Evolutionary conservation across 2,113 vertebrate genomes (phyloP).

Genomic region (Atrichornis clamosus): DNA sequence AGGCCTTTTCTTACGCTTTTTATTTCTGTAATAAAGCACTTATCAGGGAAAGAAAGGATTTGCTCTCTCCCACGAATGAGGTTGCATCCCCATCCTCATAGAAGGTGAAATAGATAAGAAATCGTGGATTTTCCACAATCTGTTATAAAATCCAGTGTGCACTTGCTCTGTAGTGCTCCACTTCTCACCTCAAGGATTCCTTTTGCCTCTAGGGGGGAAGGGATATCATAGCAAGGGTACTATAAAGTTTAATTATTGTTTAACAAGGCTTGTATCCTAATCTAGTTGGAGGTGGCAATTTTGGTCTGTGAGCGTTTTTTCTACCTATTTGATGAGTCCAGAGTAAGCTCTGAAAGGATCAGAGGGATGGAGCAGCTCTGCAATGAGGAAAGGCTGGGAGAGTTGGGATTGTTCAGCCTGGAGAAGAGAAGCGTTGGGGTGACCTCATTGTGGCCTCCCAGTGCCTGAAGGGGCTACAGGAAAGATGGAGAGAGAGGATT

Average conservation of each 20-base stretch:
- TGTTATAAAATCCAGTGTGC: accelerated
- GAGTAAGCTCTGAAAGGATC: background rate
- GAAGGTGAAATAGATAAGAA: background rate
- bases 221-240: no score
- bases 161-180: background rate
- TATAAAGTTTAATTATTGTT: background rate
- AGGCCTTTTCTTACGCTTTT: background rate
- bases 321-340: background rate
- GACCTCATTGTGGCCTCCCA: accelerated
- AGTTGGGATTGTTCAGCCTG: background rate
- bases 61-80: accelerated
- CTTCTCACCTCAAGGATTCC: background rate
- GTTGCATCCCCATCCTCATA: background rate
- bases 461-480: accelerated
- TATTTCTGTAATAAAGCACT: background rate
- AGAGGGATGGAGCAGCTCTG: background rate
- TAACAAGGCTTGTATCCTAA: background rate
- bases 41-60: background rate
- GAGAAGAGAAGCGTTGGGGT: background rate
- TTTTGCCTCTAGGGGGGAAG: background rate
- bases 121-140: background rate
- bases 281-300: background rate
- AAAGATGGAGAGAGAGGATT: background rate
- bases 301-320: background rate
- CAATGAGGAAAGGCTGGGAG: background rate